Conservation (phyloP, 1,140 invertebrate genomes). For the Drosophila hydei region DNA sequence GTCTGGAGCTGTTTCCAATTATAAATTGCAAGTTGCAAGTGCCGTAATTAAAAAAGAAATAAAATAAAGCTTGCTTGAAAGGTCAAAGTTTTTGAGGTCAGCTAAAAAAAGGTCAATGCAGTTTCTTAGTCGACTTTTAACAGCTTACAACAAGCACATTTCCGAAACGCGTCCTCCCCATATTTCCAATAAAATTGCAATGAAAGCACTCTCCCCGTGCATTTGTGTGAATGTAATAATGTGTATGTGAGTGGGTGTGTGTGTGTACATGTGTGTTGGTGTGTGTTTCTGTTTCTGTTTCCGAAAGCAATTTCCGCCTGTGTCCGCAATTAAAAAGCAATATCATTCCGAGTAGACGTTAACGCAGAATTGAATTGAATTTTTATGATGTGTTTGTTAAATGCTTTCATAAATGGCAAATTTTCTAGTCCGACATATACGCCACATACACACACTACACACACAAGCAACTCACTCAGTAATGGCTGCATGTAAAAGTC, state of each 20-base stretch:
- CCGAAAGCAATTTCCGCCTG: constrained; percentile 78
- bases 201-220: constrained; percentile 23
- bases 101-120: constrained; percentile 56
- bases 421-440: constrained; percentile 25
- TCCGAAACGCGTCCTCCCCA: constrained; percentile 44
- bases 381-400: constrained; percentile 82
- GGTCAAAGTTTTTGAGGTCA: constrained; percentile 73
- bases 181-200: constrained; percentile 36
- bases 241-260: constrained; percentile 26
- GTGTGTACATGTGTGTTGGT: constrained; percentile 26
- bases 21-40: constrained; percentile 72
- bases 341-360: constrained; percentile 72
- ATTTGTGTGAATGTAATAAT: constrained; percentile 17
- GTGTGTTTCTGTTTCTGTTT: constrained; percentile 30
- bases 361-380: constrained; percentile 76
- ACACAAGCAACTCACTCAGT: constrained; percentile 14
- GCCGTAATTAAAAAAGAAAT: constrained; percentile 63
- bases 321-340: constrained; percentile 82
- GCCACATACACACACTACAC: constrained; percentile 10
- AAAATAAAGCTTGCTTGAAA: constrained; percentile 42
- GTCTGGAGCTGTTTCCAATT: constrained; percentile 68
- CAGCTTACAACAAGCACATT: constrained; percentile 70
- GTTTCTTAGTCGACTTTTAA: constrained; percentile 33
- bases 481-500: constrained; percentile 46
- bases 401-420: constrained; percentile 79